phyloP scores from a whole-genome alignment of 2,797 vertebrate genomes.

The Glossophaga mutica region DNA sequence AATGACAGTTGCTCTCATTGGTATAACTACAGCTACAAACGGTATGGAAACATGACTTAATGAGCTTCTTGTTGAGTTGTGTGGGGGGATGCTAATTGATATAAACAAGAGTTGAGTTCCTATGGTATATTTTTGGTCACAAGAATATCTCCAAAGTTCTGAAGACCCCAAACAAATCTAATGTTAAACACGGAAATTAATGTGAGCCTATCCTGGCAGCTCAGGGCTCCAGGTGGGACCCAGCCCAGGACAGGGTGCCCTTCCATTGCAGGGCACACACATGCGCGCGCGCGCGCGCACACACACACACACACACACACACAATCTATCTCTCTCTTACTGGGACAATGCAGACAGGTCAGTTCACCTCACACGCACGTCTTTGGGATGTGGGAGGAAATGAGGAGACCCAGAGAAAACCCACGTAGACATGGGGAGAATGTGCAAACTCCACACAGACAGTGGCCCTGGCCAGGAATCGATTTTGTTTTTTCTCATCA shows the following conservation, averaged over 20 bases:
- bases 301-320: neutral
- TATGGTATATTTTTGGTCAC: neutral
- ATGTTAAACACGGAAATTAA: neutral
- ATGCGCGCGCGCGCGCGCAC: too few relatives aligned
- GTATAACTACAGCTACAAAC: neutral
- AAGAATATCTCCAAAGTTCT: neutral
- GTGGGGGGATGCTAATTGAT: neutral
- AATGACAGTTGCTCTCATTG: neutral
- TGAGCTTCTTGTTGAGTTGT: slow-evolving; percentile 76
- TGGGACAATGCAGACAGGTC: neutral
- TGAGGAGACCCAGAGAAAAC: neutral
- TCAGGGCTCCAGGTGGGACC: neutral
- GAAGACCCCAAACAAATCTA: neutral
- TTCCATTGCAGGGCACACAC: neutral
- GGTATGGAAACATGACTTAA: neutral
- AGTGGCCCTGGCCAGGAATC: neutral
- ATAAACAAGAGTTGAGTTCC: neutral
- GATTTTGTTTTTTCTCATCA: neutral
- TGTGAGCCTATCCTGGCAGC: neutral
- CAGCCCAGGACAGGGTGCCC: neutral
- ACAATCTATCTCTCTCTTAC: too few relatives aligned
- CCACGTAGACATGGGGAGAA: neutral
- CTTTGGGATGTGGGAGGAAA: neutral
- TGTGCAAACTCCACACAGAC: neutral
- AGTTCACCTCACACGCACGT: neutral